Percentiles rank a stretch among this genome's conserved stretches.
Conservation (phyloP, 2,113 vertebrate species). For the Dascyllus trimaculatus region DNA sequence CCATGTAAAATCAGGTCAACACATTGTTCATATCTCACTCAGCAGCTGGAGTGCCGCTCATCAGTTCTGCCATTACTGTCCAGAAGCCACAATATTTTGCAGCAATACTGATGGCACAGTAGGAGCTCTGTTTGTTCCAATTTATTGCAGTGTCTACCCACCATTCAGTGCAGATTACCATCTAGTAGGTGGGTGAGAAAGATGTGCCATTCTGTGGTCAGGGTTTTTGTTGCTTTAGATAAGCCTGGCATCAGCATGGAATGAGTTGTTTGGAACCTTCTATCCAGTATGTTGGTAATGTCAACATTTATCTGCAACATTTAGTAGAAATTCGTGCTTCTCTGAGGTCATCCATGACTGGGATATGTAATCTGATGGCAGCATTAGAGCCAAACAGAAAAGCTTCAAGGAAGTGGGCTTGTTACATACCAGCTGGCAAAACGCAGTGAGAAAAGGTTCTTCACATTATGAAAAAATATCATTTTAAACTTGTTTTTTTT, state of each 20-base stretch:
- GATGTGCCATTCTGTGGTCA: neutral
- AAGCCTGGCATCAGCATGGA: no score
- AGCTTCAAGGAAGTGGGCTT: no score
- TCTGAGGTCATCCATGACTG: neutral
- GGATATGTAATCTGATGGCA: neutral
- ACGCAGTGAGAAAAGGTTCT: neutral
- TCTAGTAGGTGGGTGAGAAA: neutral
- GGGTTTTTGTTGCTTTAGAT: neutral
- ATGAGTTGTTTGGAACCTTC: no score
- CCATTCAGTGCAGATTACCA: neutral
- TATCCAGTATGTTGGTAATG: no score
- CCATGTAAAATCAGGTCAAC: no score
- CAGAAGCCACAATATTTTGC: neutral
- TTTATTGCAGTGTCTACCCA: neutral
- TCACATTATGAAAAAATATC: neutral
- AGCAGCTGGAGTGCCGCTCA: neutral
- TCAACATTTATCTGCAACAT: no score
- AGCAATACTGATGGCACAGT: neutral
- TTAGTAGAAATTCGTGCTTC: no score
- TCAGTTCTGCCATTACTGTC: neutral
- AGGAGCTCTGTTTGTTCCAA: neutral
- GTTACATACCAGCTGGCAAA: neutral
- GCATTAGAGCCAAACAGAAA: neutral
- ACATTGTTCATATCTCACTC: neutral
- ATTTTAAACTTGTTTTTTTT: neutral